phyloP scores from a whole-genome alignment of 2,797 vertebrate species.

The Loris lydekkerianus region DNA sequence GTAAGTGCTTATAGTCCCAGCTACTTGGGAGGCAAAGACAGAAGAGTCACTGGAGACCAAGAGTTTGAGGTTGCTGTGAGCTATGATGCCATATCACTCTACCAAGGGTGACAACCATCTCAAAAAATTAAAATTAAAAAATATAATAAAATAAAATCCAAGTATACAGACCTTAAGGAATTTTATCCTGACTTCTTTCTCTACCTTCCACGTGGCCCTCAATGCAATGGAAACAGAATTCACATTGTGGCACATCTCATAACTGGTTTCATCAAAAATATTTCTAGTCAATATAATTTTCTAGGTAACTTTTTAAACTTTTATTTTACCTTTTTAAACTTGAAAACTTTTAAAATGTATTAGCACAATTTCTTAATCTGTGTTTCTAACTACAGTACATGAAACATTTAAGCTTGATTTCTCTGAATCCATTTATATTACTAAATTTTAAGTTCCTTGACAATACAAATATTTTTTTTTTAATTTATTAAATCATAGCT shows the following conservation, averaged over 20 bases:
- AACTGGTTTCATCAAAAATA: not conserved
- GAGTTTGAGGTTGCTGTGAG: too few species aligned
- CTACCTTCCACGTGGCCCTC: not conserved
- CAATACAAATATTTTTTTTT: not conserved
- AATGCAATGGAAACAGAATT: not conserved
- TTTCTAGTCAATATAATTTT: conserved; percentile 35
- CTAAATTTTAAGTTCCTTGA: not conserved
- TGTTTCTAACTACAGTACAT: not conserved
- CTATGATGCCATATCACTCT: too few species aligned
- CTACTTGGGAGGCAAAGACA: too few species aligned
- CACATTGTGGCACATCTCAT: not conserved
- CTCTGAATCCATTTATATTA: not conserved
- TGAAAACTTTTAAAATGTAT: not conserved
- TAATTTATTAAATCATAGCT: too few species aligned
- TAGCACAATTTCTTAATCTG: not conserved
- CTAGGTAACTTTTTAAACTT: not conserved
- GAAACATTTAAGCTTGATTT: not conserved
- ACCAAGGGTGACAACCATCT: too few species aligned
- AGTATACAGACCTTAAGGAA: not conserved
- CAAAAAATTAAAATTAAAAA: too few species aligned
- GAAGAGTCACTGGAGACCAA: too few species aligned
- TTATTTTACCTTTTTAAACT: not conserved
- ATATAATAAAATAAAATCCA: not conserved
- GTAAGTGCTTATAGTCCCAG: too few species aligned
- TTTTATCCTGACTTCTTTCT: not conserved